phyloP scores from a whole-genome alignment of 2,888 invertebrate species.

The Hartigia nigra region DNA sequence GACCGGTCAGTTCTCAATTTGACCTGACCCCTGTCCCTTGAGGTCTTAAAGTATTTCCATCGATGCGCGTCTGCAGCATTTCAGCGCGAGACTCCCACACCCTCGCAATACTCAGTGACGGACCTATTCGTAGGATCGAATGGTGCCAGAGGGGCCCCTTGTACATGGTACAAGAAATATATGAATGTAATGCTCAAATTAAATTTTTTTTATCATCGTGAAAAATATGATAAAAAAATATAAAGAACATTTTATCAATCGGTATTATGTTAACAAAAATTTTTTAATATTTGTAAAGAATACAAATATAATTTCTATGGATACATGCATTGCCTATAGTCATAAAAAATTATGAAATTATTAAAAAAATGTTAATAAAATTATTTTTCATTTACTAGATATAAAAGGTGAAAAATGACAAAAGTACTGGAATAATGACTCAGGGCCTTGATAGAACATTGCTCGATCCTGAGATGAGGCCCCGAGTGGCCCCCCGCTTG shows the following conservation, averaged over 20 bases:
- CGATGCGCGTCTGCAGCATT: not conserved
- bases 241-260: not conserved
- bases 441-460: not conserved
- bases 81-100: not conserved
- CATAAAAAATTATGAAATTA: not conserved
- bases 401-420: not conserved
- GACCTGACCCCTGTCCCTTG: not conserved
- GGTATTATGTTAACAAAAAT: not conserved
- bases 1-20: not conserved
- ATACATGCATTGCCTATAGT: too few species aligned
- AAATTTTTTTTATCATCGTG: not conserved
- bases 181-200: not conserved
- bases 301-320: too few species aligned
- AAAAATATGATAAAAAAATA: not conserved
- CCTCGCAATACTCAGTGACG: not conserved
- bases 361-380: not conserved
- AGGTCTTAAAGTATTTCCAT: not conserved
- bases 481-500: conserved; percentile 48
- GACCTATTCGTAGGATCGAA: not conserved
- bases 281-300: not conserved
- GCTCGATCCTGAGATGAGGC: conserved; percentile 22
- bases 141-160: not conserved
- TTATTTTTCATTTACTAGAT: too few species aligned
- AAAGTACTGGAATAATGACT: not conserved
- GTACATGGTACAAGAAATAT: not conserved